phyloP scores from a whole-genome alignment of 2,888 invertebrate species.

The Pegoplata infirma region DNA sequence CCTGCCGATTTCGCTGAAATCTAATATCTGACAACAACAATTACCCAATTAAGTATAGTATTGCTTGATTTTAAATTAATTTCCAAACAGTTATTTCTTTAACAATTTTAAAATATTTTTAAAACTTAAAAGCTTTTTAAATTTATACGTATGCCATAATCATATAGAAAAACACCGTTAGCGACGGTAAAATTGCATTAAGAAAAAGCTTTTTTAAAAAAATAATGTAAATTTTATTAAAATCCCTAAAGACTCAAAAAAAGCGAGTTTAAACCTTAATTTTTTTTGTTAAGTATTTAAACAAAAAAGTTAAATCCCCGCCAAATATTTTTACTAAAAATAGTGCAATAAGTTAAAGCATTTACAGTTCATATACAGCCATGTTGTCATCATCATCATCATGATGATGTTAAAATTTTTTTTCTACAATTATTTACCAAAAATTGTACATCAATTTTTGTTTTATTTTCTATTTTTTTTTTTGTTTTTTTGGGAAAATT shows the following conservation, averaged over 20 bases:
- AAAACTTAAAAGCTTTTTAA: too few relatives aligned
- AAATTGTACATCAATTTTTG: not conserved
- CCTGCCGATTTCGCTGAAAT: too few relatives aligned
- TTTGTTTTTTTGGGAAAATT: not conserved
- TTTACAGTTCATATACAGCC: constrained; percentile 34
- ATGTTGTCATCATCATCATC: constrained; percentile 23
- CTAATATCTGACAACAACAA: too few relatives aligned
- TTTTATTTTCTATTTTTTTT: not conserved
- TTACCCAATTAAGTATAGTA: too few relatives aligned
- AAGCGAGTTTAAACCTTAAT: not conserved
- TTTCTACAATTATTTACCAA: not conserved
- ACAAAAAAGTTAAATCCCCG: not conserved
- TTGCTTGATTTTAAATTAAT: too few relatives aligned
- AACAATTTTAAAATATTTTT: not conserved
- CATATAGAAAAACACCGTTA: not conserved
- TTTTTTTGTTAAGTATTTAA: not conserved
- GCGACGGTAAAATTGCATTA: not conserved
- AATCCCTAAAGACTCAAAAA: not conserved
- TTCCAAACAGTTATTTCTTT: too few relatives aligned
- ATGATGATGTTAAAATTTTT: not conserved
- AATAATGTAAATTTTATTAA: not conserved
- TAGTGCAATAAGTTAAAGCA: constrained; percentile 32
- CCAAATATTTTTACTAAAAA: not conserved
- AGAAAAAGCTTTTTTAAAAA: not conserved
- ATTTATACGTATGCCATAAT: too few relatives aligned